Evolutionary conservation across 2,888 invertebrate species (phyloP), one percentile per base, ranked within the genome.

Genomic region (Trimorus sp.): DNA sequence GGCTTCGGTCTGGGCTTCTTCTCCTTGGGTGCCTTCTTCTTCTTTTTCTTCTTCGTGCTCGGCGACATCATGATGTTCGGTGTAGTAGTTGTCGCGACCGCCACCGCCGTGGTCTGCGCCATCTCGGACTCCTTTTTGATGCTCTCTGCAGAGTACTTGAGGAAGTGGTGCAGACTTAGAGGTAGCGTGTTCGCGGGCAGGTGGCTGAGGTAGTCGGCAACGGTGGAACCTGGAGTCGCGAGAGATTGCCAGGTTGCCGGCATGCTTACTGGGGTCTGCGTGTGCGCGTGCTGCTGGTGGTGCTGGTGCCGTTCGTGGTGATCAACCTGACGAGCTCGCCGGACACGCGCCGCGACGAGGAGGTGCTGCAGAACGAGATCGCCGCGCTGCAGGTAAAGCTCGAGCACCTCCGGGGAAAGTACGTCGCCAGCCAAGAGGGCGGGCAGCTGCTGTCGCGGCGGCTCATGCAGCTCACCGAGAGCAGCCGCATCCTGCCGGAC

Each of bases 1-100:
- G 97, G 97, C 87, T 96, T 96, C 0, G 96, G 96, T 60, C 96
- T 92, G n/a, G 95, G 95, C 87, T 97, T 97, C 91, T 96, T 96
- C 90, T 96, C 96, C 89, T 95, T 95, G 15, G 93, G 93, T 0
- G 93, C 93, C 92, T 96, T 96, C 93, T 96, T 96, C 91, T 96
- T 95, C 89, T 96, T 96, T 92, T 96, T 97, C 92, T 96, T 96
- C 89, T 96, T 96, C 48, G 82, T 78, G 16, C 81, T 85, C 0
- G 87, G 85, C 7, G 86, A 86, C 86, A 87, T 86, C 85, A 86
- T 86, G 36, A 86, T 85, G 51, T 89, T 91, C 8, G 91, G 91
- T 2, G 91, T 91, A 14, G 91, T 91, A 0, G 91, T 91, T 1
- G 92, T 91, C 16, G 91, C 92, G 6, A 91, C 90, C 16, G 92